Evolutionary conservation across 2,113 vertebrate genomes (phyloP), one percentile per base, ranked within the genome.

Genomic region (Phyllostomus discolor): DNA sequence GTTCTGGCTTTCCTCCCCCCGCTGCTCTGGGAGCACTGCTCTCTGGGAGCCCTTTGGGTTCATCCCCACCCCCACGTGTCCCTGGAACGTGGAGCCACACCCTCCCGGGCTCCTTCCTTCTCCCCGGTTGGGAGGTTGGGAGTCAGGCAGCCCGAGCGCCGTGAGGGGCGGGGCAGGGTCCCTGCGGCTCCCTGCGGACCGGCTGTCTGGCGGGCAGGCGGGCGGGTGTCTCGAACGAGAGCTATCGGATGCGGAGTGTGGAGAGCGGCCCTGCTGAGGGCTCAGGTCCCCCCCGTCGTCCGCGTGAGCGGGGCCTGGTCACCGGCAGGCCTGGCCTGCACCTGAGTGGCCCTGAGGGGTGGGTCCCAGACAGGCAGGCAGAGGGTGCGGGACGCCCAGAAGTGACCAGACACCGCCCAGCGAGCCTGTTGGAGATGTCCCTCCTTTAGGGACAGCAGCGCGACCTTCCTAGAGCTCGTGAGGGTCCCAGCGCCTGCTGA

Each of bases 41-140:
- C 73, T 62, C 41, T 64, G 1, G 19, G 54, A 72, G 35, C 31
- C 91, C 11, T 52, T 31, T 5, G 2, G 3, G 7, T 7, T 41
- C 24, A 2, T 12, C 3, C 5, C 4, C 8, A 0, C 4, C 4
- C 9, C 0, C 1, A 15, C 2, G 0, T 31, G 1, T 70, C 43
- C 26, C 50, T 57, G 82, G 91, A 54, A 35, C 1, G 7, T 35
- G 46, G 52, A 5, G 20, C 16, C 1, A 0, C 22, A 20, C 28
- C 8, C 22, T 35, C 9, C 9, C 4, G 7, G 15, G 15, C 41
- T 46, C 38, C 85, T 38, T 35, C n/a, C 22, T 41, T 59, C 38
- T 31, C 4, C 31, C 35, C 62, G 17, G 35, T 19, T 0, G 17
- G 43, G 11, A 6, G 17, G 35, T 19, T 0, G 17, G 43, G 11